Conservation (phyloP, 64 coral and sea anemone species). For the Montipora efflorescens region DNA sequence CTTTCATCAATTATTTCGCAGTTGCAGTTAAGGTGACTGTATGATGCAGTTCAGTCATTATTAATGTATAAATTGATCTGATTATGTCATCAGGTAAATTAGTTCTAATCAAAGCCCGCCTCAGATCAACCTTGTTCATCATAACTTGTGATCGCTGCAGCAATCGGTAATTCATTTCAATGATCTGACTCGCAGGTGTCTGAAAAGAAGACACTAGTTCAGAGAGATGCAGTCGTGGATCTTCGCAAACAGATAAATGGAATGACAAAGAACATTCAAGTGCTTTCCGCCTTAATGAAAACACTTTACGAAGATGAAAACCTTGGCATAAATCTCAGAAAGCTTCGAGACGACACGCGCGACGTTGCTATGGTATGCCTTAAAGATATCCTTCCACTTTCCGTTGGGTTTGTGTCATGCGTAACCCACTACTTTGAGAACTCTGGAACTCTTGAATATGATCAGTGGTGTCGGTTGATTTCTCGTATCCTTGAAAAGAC, state of each 20-base stretch:
- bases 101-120: too few species aligned
- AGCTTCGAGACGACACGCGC: slow-evolving; percentile 25
- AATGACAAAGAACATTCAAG: neutral
- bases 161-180: too few species aligned
- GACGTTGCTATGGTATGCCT: slow-evolving; percentile 6
- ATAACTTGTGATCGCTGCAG: too few species aligned
- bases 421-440: slow-evolving; percentile 20
- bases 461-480: slow-evolving; percentile 10
- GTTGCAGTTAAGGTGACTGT: too few species aligned
- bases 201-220: neutral
- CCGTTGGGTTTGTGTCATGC: neutral
- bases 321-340: neutral
- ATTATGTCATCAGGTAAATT: too few species aligned
- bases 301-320: neutral
- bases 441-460: slow-evolving; percentile 17
- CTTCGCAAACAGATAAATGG: neutral
- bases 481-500: slow-evolving; percentile 4
- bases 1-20: too few species aligned
- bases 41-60: too few species aligned
- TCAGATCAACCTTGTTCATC: too few species aligned
- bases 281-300: neutral
- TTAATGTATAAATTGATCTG: too few species aligned
- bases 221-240: neutral
- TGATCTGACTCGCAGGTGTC: neutral
- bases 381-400: slow-evolving; percentile 33